Percentiles rank a stretch among this genome's conserved stretches.
phyloP scores from a whole-genome alignment of 2,797 vertebrate species.

The Odontamblyopus rebecca region DNA sequence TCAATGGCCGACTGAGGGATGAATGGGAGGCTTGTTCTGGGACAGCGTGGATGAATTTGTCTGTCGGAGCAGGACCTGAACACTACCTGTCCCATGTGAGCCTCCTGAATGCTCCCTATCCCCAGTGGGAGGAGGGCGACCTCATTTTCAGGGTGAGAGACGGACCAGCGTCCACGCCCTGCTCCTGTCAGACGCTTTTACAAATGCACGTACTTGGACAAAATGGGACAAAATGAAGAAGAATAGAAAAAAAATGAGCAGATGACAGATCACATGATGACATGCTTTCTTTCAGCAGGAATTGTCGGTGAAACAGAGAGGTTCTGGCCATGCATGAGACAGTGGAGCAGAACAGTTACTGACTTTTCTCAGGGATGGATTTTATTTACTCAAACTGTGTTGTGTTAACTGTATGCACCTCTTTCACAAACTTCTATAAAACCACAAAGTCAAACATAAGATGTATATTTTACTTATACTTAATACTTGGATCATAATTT shows the following conservation, averaged over 20 bases:
- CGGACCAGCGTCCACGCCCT: slow-evolving; percentile 59
- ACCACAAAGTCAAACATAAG: slow-evolving; percentile 58
- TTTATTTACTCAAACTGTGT: slow-evolving; percentile 7
- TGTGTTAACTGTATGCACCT: slow-evolving; percentile 8
- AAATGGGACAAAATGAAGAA: slow-evolving; percentile 15
- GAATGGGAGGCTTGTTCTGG: slow-evolving; percentile 79
- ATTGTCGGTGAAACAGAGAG: slow-evolving; percentile 25
- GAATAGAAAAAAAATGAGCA: slow-evolving; percentile 11
- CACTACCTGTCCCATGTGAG: slow-evolving; percentile 75
- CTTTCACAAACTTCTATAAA: slow-evolving; percentile 45
- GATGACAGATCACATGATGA: slow-evolving; percentile 34
- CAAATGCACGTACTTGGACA: slow-evolving; percentile 18
- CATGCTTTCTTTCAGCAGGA: slow-evolving; percentile 25
- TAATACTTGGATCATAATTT: not conserved
- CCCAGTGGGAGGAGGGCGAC: slow-evolving; percentile 72
- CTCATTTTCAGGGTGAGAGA: slow-evolving; percentile 68
- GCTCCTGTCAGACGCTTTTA: slow-evolving; percentile 31
- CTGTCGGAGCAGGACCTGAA: slow-evolving; percentile 67
- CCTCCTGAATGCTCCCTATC: slow-evolving; percentile 69
- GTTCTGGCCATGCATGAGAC: slow-evolving; percentile 8
- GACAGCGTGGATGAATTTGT: slow-evolving; percentile 82
- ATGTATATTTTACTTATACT: slow-evolving; percentile 55
- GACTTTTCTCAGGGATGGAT: slow-evolving; percentile 11
- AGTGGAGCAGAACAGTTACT: not conserved
- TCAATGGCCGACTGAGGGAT: slow-evolving; percentile 75